Evolutionary conservation across 1,140 invertebrate genomes (phyloP).

Genomic region (Anadara kagoshimensis): DNA sequence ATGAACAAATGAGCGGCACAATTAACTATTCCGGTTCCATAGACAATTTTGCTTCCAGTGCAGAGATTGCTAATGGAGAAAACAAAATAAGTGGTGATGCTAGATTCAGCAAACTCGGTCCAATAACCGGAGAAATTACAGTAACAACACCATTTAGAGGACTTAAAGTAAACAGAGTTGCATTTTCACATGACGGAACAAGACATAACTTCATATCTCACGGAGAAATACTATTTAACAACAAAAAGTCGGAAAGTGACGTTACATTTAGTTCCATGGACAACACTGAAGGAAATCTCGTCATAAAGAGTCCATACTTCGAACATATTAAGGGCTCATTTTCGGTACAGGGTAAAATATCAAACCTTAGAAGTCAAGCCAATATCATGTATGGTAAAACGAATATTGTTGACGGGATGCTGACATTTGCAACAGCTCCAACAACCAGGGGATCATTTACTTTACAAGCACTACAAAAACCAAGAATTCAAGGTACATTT

Average conservation of each 20-base stretch:
- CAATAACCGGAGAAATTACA: constrained; percentile 1
- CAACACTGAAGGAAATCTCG: constrained; percentile 23
- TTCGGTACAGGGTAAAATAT: neutral
- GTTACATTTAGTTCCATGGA: constrained; percentile 25
- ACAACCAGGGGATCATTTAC: neutral
- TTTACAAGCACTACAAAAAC: neutral
- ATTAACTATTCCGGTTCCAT: constrained; percentile 17
- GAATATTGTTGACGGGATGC: too few relatives aligned
- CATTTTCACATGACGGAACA: constrained; percentile 30
- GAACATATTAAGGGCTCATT: constrained; percentile 17
- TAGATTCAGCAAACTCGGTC: constrained; percentile 1
- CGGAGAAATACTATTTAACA: constrained; percentile 25
- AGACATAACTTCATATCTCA: constrained; percentile 29
- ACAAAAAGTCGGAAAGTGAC: constrained; percentile 23
- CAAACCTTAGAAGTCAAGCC: too few relatives aligned
- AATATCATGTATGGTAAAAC: too few relatives aligned
- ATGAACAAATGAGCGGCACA: constrained; percentile 24
- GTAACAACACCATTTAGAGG: constrained; percentile 19
- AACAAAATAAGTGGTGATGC: constrained; percentile 13
- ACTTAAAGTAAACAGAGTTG: neutral
- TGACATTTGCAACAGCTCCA: too few relatives aligned
- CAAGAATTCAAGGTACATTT: constrained; percentile 3
- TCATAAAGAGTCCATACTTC: constrained; percentile 14
- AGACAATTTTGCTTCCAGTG: constrained; percentile 14
- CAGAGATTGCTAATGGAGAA: neutral